A percentile compares a stretch with the other conserved stretches of the same genome.
Evolutionary conservation across 2,888 invertebrate species (phyloP).

Genomic region (Miltochrista miniata): DNA sequence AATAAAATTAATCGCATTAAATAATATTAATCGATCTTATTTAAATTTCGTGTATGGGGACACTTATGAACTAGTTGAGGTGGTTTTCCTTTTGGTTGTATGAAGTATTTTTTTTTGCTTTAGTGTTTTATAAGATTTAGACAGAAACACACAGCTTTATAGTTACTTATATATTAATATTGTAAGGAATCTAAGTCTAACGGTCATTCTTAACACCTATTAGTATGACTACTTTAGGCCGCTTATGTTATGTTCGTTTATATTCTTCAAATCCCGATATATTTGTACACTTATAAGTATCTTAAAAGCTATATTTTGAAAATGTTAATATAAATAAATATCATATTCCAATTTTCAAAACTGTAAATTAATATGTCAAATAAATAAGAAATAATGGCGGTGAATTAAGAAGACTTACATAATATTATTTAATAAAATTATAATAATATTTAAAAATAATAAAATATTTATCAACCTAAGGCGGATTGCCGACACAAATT

Average conservation of each 20-base stretch:
- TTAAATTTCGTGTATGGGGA: conserved; percentile 14
- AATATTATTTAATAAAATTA: neutral
- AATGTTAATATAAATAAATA: conserved; percentile 6
- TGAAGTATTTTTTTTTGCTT: conserved; percentile 56
- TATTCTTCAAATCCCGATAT: too few species aligned
- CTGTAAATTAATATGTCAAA: neutral
- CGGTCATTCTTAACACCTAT: too few species aligned
- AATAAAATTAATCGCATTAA: too few species aligned
- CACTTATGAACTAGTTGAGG: conserved; percentile 55
- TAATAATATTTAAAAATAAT: conserved; percentile 1
- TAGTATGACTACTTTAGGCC: too few species aligned
- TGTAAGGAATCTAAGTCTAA: too few species aligned
- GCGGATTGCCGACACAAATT: conserved; percentile 60
- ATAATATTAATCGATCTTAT: too few species aligned
- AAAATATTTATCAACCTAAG: conserved; percentile 37
- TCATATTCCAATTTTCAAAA: neutral
- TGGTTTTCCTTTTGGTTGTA: conserved; percentile 76
- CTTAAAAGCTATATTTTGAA: neutral
- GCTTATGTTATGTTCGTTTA: too few species aligned
- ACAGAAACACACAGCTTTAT: too few species aligned
- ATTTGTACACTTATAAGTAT: neutral
- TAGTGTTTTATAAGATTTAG: too few species aligned
- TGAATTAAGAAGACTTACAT: too few species aligned
- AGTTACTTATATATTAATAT: too few species aligned
- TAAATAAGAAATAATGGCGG: too few species aligned